Evolutionary conservation across 2,888 invertebrate species (phyloP).

Genomic region (Ceriagrion tenellum): DNA sequence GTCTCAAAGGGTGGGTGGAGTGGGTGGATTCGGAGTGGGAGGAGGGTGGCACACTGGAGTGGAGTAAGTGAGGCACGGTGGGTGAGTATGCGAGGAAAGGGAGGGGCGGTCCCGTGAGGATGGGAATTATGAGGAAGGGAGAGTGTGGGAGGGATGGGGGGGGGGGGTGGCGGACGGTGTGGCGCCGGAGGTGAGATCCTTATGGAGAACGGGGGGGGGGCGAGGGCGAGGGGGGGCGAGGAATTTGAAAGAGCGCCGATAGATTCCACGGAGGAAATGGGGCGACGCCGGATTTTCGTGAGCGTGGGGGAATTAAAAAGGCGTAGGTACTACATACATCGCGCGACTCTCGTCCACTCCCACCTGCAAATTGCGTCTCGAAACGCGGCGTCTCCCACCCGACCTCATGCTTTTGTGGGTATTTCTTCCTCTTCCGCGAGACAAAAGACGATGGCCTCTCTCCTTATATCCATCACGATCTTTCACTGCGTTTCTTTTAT

Average conservation of each 20-base stretch:
- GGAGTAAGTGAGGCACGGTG: conserved; percentile 38
- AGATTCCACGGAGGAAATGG: background rate
- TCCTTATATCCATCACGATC: background rate
- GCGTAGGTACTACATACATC: too few species aligned
- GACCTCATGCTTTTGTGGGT: background rate
- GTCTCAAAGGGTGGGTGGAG: background rate
- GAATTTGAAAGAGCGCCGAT: background rate
- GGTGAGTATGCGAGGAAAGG: background rate
- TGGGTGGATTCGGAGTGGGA: background rate
- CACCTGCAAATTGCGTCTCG: conserved; percentile 1
- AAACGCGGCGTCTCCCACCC: background rate
- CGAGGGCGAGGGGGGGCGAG: too few species aligned
- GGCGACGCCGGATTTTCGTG: background rate
- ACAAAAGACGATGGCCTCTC: background rate
- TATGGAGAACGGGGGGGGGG: background rate
- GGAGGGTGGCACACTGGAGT: conserved; percentile 42
- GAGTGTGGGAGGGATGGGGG: too few species aligned
- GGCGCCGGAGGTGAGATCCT: background rate
- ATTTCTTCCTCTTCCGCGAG: background rate
- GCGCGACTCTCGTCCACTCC: background rate
- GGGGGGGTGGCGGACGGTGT: background rate
- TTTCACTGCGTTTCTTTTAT: background rate
- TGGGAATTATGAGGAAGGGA: conserved; percentile 34
- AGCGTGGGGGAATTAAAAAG: conserved; percentile 4
- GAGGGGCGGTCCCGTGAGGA: background rate